These are phyloP conservation scores for Buceros bicornis DNA, from an alignment of 2,797 vertebrate species.

Conservation along the genomic window DNA sequence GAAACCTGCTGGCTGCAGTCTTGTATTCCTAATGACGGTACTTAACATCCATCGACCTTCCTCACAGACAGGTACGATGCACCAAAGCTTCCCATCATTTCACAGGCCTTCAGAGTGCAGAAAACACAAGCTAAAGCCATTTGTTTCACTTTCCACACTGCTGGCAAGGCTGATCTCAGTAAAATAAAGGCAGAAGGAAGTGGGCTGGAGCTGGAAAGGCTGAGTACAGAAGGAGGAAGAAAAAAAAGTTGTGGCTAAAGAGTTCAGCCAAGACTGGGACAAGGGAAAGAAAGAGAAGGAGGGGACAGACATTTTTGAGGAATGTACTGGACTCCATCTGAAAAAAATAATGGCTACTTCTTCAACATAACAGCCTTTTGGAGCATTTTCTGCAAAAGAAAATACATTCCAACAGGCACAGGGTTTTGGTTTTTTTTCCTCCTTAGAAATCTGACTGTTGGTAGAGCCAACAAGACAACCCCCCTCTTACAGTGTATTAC, in stretches of 20 bases:
- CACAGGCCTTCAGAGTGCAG: not conserved
- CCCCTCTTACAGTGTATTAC: not conserved
- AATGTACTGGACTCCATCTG: not conserved
- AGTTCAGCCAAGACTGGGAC: not conserved
- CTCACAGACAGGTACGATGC: not conserved
- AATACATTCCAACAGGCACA: not conserved
- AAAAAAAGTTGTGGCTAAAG: not conserved
- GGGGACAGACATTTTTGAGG: not conserved
- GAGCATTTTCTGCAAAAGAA: not conserved
- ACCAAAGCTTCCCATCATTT: not conserved
- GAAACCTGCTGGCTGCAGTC: not conserved
- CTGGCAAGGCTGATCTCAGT: not conserved
- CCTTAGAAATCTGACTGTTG: slow-evolving; percentile 28
- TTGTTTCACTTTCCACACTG: not conserved
- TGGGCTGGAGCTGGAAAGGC: not conserved
- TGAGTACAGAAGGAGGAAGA: not conserved
- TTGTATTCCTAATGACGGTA: not conserved
- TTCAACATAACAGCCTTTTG: not conserved
- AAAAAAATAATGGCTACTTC: slow-evolving; percentile 27
- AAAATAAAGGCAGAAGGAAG: slow-evolving; percentile 29
- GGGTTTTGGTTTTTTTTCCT: not conserved
- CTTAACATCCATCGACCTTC: not conserved
- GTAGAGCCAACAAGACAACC: slow-evolving; percentile 36
- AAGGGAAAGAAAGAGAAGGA: slow-evolving; percentile 3
- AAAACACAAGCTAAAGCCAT: not conserved